Conservation (phyloP, 2,113 vertebrate genomes). For the Rattus norvegicus region GRCr8 NC_086033.1:97891001-97891500, state of each 20-base stretch:
- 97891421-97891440: no score
- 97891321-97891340: no score
- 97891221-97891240: no score
- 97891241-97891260: neutral
- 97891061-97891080: neutral
- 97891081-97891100: neutral
- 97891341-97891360: neutral
- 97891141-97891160: neutral
- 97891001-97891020: neutral
- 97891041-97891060: neutral
- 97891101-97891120: neutral
- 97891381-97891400: no score
- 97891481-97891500: no score
- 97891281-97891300: neutral
- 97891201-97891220: neutral
- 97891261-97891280: neutral
- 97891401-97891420: no score
- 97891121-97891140: constrained; percentile 1
- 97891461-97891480: no score
- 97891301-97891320: no score
- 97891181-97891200: neutral
- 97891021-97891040: neutral
- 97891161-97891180: neutral
- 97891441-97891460: no score
- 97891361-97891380: no score